These are phyloP conservation scores for Alviniconcha strummeri DNA, from an alignment of 2,888 invertebrate genomes.

Conservation along the genomic window DNA sequence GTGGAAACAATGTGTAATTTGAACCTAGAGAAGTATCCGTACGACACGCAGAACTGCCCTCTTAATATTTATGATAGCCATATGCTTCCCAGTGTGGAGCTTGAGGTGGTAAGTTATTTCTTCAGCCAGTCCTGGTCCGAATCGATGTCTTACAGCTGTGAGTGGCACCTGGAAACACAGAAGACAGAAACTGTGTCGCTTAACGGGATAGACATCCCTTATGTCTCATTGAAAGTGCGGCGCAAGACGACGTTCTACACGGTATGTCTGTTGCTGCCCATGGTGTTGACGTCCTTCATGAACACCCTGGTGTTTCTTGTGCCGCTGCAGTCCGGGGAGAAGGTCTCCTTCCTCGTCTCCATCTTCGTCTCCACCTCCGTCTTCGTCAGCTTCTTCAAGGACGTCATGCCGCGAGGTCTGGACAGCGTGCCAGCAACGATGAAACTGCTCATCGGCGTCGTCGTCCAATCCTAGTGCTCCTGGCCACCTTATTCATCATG, in stretches of 20 bases:
- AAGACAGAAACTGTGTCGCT: too few species aligned
- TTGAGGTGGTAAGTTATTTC: too few species aligned
- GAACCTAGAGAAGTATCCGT: conserved; percentile 18
- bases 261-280: too few species aligned
- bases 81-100: too few species aligned
- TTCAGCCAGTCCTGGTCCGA: too few species aligned
- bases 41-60: conserved; percentile 17
- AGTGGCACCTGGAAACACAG: too few species aligned
- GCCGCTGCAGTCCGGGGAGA: conserved; percentile 32
- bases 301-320: conserved; percentile 35
- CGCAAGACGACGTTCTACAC: too few species aligned
- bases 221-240: background rate
- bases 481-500: conserved; percentile 29
- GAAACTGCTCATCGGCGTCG: conserved; percentile 21
- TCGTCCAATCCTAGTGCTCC: conserved; percentile 18
- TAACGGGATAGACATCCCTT: too few species aligned
- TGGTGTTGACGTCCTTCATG: conserved; percentile 19
- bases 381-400: conserved; percentile 29
- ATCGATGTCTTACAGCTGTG: too few species aligned
- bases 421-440: conserved; percentile 14
- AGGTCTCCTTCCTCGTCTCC: conserved; percentile 36
- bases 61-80: too few species aligned
- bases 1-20: conserved; percentile 16
- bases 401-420: conserved; percentile 32
- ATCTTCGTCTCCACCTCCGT: conserved; percentile 33